Percentiles rank a stretch among this genome's conserved stretches.
Evolutionary conservation across 2,113 vertebrate species (phyloP).

Genomic region (Trinectes maculatus): DNA sequence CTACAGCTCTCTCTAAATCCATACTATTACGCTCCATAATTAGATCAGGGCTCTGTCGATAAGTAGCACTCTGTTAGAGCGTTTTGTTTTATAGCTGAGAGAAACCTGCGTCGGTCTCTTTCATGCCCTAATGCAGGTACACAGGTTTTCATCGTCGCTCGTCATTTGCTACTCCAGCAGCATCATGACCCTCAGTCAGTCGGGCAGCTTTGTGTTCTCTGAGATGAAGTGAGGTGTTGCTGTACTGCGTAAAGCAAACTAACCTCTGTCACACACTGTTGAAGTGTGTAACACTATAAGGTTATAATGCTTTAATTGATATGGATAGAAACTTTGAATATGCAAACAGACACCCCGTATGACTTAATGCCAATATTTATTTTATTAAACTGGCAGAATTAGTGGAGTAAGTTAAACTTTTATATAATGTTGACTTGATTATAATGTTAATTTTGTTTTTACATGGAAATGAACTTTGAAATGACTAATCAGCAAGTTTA

Average conservation of each 20-base stretch:
- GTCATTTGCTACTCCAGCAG: neutral
- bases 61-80: constrained; percentile 32
- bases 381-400: too few relatives aligned
- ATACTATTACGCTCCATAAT: constrained; percentile 52
- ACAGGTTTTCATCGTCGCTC: constrained; percentile 5
- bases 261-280: neutral
- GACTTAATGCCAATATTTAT: too few relatives aligned
- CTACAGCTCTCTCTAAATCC: constrained; percentile 25
- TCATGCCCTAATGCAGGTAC: constrained; percentile 6
- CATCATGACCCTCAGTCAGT: neutral
- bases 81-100: neutral
- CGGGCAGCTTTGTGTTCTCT: neutral
- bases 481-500: too few relatives aligned
- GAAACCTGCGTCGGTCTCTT: constrained; percentile 10
- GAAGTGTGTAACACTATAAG: neutral
- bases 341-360: too few relatives aligned
- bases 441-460: too few relatives aligned
- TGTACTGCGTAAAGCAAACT: neutral
- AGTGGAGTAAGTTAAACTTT: too few relatives aligned
- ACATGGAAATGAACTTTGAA: too few relatives aligned
- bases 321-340: too few relatives aligned
- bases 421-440: too few relatives aligned
- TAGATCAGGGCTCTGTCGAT: constrained; percentile 40
- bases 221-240: neutral
- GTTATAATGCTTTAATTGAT: neutral